Conservation (phyloP, 2,888 invertebrate genomes). For the Cosmia pyralina region DNA sequence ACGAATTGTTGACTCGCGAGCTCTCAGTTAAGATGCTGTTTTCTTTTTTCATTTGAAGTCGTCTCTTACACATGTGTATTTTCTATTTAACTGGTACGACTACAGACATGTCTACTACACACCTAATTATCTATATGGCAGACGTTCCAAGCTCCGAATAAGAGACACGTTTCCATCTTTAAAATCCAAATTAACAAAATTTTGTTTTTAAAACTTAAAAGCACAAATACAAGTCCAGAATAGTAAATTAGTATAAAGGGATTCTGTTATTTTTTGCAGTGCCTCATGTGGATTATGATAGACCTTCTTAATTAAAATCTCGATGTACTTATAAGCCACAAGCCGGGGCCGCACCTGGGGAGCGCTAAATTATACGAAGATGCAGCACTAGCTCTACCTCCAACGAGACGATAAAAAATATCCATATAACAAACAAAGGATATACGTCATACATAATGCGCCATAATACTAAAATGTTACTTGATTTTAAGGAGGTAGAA, state of each 20-base stretch:
- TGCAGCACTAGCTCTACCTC: constrained; percentile 60
- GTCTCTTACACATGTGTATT: constrained; percentile 33
- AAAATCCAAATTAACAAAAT: constrained; percentile 20
- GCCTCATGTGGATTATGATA: constrained; percentile 79
- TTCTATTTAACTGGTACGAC: constrained; percentile 9
- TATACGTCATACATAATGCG: constrained; percentile 28
- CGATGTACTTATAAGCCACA: constrained; percentile 83
- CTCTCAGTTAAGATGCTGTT: constrained; percentile 65
- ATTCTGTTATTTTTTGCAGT: constrained; percentile 59
- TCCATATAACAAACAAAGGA: constrained; percentile 52
- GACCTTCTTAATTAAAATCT: constrained; percentile 86
- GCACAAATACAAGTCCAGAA: constrained; percentile 19
- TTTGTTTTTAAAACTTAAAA: constrained; percentile 34
- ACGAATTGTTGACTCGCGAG: constrained; percentile 74
- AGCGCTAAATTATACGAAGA: constrained; percentile 79
- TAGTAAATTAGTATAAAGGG: constrained; percentile 49
- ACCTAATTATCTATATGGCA: constrained; percentile 14
- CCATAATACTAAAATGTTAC: not conserved
- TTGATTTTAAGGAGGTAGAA: not conserved
- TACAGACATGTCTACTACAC: not conserved
- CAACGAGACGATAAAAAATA: constrained; percentile 67
- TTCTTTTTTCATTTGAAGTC: constrained; percentile 64
- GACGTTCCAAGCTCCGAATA: constrained; percentile 24
- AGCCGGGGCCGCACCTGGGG: constrained; percentile 83
- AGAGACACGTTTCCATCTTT: not conserved